phyloP scores from a whole-genome alignment of 2,888 invertebrate genomes.

The Podotricha telesiphe region DNA sequence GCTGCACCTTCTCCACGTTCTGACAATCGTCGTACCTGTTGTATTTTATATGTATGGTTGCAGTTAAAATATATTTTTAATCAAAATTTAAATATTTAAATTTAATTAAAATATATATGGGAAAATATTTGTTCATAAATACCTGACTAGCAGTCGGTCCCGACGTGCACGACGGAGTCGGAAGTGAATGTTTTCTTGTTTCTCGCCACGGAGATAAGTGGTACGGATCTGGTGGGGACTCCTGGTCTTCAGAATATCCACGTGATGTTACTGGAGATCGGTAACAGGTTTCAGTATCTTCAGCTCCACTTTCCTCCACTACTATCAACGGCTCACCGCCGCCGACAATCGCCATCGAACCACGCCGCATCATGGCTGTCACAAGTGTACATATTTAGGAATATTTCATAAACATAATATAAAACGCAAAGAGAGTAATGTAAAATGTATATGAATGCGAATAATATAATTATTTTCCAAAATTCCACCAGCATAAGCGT shows the following conservation, averaged over 20 bases:
- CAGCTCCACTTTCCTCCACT: conserved; percentile 89
- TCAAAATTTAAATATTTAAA: neutral
- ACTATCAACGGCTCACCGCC: conserved; percentile 91
- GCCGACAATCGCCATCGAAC: conserved; percentile 85
- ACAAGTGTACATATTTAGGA: conserved; percentile 7
- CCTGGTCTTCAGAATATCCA: conserved; percentile 87
- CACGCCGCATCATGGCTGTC: conserved; percentile 85
- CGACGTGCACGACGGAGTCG: conserved; percentile 92
- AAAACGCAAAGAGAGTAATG: neutral
- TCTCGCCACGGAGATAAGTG: conserved; percentile 92
- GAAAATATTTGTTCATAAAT: neutral
- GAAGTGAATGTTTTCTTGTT: conserved; percentile 91
- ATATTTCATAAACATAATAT: no score
- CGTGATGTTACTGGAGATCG: conserved; percentile 83
- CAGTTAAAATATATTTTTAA: neutral
- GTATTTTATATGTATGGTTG: conserved; percentile 22
- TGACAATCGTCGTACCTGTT: conserved; percentile 89
- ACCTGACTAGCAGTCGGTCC: conserved; percentile 95
- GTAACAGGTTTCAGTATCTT: conserved; percentile 85
- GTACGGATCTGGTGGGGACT: conserved; percentile 91
- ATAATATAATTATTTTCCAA: no score
- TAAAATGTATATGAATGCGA: neutral
- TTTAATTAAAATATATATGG: neutral
- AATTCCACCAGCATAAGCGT: no score
- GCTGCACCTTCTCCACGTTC: conserved; percentile 91